These are phyloP conservation scores for Scaptomyza tumidula DNA, from an alignment of 2,888 invertebrate species.

Conservation along the genomic window DNA sequence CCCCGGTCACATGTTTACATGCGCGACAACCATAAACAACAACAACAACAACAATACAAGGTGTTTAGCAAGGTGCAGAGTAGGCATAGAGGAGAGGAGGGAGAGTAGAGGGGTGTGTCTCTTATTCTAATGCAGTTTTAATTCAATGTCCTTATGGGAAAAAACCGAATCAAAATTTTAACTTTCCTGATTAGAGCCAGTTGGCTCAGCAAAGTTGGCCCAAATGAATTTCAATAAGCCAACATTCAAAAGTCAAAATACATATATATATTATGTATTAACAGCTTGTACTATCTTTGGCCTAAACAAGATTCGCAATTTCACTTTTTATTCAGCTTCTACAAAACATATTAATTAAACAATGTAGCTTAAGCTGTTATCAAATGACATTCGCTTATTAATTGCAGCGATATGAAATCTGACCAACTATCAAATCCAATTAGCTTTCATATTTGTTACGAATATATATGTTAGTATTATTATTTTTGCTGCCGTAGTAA, in stretches of 20 bases:
- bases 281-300: background rate
- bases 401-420: background rate
- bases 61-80: background rate
- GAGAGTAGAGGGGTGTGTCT: constrained; percentile 9
- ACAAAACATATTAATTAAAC: too few relatives aligned
- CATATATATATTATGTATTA: too few relatives aligned
- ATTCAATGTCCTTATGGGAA: constrained; percentile 51
- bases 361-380: background rate
- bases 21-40: constrained; percentile 57
- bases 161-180: constrained; percentile 44
- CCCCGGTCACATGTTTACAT: constrained; percentile 62
- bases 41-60: constrained; percentile 5
- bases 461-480: background rate
- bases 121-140: constrained; percentile 47
- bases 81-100: background rate
- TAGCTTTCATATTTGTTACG: background rate
- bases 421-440: constrained; percentile 4
- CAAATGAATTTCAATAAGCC: background rate
- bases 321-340: background rate
- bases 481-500: background rate
- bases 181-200: constrained; percentile 49
- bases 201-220: background rate
- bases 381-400: background rate
- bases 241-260: background rate
- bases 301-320: background rate